Base-by-base conservation (phyloP, 2,797 vertebrate genomes). In the Gobio occitaniae region DNA sequence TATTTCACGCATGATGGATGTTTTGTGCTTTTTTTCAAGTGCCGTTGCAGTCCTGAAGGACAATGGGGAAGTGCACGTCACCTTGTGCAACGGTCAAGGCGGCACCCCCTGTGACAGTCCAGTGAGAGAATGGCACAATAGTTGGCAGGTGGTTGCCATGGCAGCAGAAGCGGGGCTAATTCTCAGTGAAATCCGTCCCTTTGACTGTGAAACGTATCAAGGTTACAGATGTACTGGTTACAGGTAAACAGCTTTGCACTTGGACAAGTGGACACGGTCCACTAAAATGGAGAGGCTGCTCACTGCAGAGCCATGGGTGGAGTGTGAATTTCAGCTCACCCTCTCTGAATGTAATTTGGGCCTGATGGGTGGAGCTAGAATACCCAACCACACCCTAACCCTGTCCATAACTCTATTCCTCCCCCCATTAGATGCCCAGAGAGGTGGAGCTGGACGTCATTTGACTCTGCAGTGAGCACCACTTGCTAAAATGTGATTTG, bases 1-100 rank as follows among this genome's bases (percentile, higher is more conserved):
- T 70, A 16, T 72, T 65, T 21, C 19, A 50, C 25, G 6, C 47
- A 29, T 66, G 19, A 50, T 79, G 25, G n/a, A 52, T 71, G 70
- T 78, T 59, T 56, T 44, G n/a, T 90, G 11, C 41, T 86, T 4
- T 38, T 78, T 19, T 66, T 88, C 41, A 87, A 99, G 98, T 89
- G 97, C 95, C 9, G 82, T 95, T 72, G 93, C 96, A 80, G 92
- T 99, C 83, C 94, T 99, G 90, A 89, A 95, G 44, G 90, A 95
- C 75, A 90, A 93, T 0, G 98, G 98, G 50, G 96, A 98, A 82
- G 84, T 99, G 50, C 96, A 97, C 0, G 94, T 99, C 78, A 93
- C 97, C 48, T 91, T 99, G 81, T 99, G 98, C 91, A 97, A 93
- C 8, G 98, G 98, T n/a, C 98, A 99, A 91, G 98, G 98, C 0